A percentile compares a stretch with the other conserved stretches of the same genome.
Conservation (phyloP, 1,140 invertebrate species). For the Panagrolaimus sp. region DNA sequence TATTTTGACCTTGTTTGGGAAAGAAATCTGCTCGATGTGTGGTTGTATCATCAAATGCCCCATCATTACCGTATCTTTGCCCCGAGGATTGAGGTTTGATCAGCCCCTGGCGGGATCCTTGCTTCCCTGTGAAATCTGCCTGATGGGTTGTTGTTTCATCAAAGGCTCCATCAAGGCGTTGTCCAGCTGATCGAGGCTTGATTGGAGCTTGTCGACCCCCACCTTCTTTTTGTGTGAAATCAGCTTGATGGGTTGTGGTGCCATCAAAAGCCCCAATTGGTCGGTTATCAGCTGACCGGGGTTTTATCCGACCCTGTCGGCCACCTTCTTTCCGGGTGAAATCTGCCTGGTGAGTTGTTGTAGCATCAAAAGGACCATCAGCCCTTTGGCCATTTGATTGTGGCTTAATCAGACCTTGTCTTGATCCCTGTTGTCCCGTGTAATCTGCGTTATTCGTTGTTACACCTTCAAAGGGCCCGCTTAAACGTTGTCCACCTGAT, state of each 20-base stretch:
- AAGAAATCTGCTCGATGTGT: background rate
- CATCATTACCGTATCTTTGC: background rate
- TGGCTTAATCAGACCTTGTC: background rate
- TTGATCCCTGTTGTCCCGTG: background rate
- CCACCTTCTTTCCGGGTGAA: background rate
- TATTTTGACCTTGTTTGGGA: background rate
- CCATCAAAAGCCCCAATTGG: slow-evolving; percentile 1
- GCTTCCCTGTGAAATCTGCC: slow-evolving; percentile 2
- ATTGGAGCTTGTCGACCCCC: too few species aligned
- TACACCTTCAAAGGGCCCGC: background rate
- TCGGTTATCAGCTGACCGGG: background rate
- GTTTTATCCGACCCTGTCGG: background rate
- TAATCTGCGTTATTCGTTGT: slow-evolving; percentile 4
- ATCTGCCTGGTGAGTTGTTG: slow-evolving; percentile 5
- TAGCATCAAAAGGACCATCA: background rate
- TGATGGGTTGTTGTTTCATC: slow-evolving; percentile 9
- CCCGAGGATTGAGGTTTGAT: background rate
- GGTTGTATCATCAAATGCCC: background rate
- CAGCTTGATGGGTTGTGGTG: background rate
- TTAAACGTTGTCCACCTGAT: background rate
- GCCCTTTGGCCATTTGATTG: background rate
- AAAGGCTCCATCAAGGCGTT: background rate
- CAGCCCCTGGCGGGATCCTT: background rate
- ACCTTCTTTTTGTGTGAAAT: background rate
- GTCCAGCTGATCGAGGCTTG: background rate